Percentiles rank a stretch among this genome's conserved stretches.
Conservation (phyloP, 2,797 vertebrate species). For the Takifugu rubripes region DNA sequence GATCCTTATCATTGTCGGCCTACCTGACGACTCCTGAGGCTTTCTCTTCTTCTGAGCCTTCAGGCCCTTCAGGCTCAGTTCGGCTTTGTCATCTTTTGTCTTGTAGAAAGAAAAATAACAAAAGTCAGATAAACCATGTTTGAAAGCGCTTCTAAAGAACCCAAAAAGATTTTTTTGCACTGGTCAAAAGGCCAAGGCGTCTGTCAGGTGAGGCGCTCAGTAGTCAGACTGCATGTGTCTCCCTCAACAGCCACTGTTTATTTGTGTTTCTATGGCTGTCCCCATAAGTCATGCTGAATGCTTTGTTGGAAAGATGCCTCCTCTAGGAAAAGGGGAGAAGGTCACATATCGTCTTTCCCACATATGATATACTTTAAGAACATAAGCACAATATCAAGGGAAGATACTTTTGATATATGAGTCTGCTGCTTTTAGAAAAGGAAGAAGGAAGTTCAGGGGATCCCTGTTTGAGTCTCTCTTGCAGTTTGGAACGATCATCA, state of each 20-base stretch:
- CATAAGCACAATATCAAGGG: background rate
- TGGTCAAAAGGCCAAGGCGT: background rate
- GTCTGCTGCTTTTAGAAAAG: background rate
- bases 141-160: background rate
- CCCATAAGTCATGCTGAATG: slow-evolving; percentile 22
- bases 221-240: background rate
- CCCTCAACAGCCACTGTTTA: slow-evolving; percentile 14
- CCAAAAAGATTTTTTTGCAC: background rate
- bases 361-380: background rate
- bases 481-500: background rate
- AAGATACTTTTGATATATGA: background rate
- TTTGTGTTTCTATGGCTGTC: slow-evolving; percentile 23
- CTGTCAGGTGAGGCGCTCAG: too few species aligned
- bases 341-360: slow-evolving; percentile 20
- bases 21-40: slow-evolving; percentile 79
- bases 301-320: slow-evolving; percentile 14
- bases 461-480: background rate
- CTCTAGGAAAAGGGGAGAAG: slow-evolving; percentile 19
- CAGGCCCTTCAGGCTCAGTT: slow-evolving; percentile 63
- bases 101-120: slow-evolving; percentile 18
- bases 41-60: slow-evolving; percentile 77
- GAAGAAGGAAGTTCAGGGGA: background rate
- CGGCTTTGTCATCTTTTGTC: slow-evolving; percentile 74
- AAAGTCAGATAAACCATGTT: background rate
- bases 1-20: background rate